These are phyloP conservation scores for Horisme vitalbata DNA, from an alignment of 2,888 invertebrate genomes.

Conservation along the genomic window DNA sequence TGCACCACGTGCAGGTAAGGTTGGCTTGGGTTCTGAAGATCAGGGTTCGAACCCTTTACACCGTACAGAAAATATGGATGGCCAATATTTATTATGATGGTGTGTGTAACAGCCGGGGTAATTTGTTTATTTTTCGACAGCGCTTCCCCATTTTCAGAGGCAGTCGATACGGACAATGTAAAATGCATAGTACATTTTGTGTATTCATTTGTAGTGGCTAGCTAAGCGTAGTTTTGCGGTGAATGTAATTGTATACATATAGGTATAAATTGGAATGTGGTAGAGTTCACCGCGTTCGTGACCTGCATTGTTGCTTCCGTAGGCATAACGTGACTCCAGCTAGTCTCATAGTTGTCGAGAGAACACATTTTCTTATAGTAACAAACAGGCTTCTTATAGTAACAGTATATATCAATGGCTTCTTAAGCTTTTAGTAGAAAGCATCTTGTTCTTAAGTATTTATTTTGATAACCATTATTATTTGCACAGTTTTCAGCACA, in stretches of 20 bases:
- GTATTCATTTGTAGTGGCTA: slow-evolving; percentile 13
- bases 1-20: too few species aligned
- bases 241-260: slow-evolving; percentile 13
- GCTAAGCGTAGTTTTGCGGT: slow-evolving; percentile 18
- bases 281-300: slow-evolving; percentile 28
- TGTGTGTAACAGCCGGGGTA: slow-evolving; percentile 27
- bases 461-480: too few species aligned
- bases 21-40: too few species aligned
- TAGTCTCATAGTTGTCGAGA: not conserved
- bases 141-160: slow-evolving; percentile 10
- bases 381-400: too few species aligned
- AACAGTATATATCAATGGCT: too few species aligned
- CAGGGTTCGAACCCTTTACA: too few species aligned
- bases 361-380: too few species aligned
- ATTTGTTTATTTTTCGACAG: slow-evolving; percentile 22
- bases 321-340: not conserved
- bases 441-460: too few species aligned
- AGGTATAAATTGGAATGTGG: slow-evolving; percentile 8
- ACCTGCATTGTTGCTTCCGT: slow-evolving; percentile 33
- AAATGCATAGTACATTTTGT: slow-evolving; percentile 9
- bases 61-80: slow-evolving; percentile 16
- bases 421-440: too few species aligned
- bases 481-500: too few species aligned
- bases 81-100: slow-evolving; percentile 22
- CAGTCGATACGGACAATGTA: slow-evolving; percentile 10